These are phyloP conservation scores for Psittacula cyanocephala DNA, from an alignment of 2,113 vertebrate genomes.

Conservation along the genomic window DNA sequence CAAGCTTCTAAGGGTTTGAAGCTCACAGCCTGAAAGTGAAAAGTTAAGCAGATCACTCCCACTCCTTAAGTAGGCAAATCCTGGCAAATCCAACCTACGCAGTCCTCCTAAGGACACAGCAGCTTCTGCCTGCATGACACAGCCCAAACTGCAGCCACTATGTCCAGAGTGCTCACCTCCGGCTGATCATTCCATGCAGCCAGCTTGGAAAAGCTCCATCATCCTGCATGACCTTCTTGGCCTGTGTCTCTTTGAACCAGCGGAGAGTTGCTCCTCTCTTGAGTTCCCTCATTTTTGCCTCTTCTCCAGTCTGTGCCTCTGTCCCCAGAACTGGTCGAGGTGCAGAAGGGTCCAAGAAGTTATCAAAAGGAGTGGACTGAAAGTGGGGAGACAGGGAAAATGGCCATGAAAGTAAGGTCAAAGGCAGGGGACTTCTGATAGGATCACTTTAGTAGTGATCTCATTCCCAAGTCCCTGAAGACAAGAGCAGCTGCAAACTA, in stretches of 20 bases:
- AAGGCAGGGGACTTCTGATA: background rate
- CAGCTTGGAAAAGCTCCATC: constrained; percentile 76
- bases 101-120: background rate
- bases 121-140: background rate
- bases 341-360: constrained; percentile 44
- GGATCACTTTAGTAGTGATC: background rate
- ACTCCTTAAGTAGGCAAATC: background rate
- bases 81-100: background rate
- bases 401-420: background rate
- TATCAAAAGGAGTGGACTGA: constrained; percentile 77
- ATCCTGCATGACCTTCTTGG: constrained; percentile 66
- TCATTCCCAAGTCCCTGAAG: background rate
- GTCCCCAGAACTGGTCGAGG: background rate
- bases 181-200: constrained; percentile 79
- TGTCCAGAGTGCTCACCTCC: constrained; percentile 54
- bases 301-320: background rate
- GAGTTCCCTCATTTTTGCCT: constrained; percentile 50
- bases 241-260: constrained; percentile 81
- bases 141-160: background rate
- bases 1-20: background rate
- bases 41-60: background rate
- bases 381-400: background rate
- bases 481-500: background rate
- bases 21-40: background rate
- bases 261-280: constrained; percentile 72